Base-by-base conservation (phyloP, 2,797 vertebrate species). In the Falco peregrinus region DNA sequence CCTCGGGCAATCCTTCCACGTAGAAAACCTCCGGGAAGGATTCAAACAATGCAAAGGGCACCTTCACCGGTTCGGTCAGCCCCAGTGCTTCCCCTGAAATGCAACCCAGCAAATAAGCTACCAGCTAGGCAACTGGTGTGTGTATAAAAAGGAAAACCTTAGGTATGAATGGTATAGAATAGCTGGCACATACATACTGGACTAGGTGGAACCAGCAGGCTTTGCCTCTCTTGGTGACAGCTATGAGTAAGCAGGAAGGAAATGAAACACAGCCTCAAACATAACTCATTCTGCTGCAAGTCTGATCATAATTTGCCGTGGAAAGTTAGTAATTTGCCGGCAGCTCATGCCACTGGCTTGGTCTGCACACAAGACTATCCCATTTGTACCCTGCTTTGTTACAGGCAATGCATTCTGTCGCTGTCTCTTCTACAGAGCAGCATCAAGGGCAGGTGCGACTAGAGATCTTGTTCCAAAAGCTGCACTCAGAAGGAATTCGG, bases 1-100 rank as follows among this genome's bases (percentile, higher is more conserved):
- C 98, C n/a, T 98, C 98, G 0, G 98, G 98, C 5, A 98, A 84
- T 31, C 98, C 98, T 90, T 98, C 98, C 47, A 98, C 98, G 0
- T 97, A 97, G 80, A 98, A 98, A 85, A 96, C 97, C 29, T 98
- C 98, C 0, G 98, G 98, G 87, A 91, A 98, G 67, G 98, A 98
- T 71, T 98, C 98, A 22, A 98, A 98, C 12, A 98, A 59, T 0
- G 97, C 96, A 77, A 98, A 98, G 0, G 98, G 98, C 37, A 98
- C 98, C 73, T 98, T 98, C 93, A 98, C 98, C 1, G 98, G 98
- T 69, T 97, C 97, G 5, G 96, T 96, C 85, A 98, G 93, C n/a
- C 98, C 98, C 31, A 98, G 96, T 0, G 98, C 98, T 88, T 98
- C 98, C 47, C 98, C 98, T 98, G 94, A 26, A 97, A 92, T 8